Base-by-base conservation (phyloP, 2,888 invertebrate species). In the Atethmia centrago region DNA sequence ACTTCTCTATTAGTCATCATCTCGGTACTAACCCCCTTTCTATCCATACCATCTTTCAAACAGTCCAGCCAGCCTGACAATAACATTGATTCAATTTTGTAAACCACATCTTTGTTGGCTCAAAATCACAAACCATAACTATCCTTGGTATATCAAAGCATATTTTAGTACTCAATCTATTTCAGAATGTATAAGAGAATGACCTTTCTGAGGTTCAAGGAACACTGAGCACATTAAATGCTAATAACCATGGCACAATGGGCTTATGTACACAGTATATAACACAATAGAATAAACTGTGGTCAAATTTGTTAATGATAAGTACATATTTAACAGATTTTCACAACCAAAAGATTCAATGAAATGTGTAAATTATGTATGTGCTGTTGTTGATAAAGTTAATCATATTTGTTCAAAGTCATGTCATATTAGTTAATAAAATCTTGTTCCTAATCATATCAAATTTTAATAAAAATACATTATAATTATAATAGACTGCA, bases 201-300 rank as follows among this genome's bases (percentile, higher is more conserved):
- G 69, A 77, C 71, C 73, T 84, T 80, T 81, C 16, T 0, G 55
- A 45, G 55, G 74, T 71, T 71, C 82, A 84, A 55, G 59, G 62
- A 31, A 77, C 65, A 77, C 21, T 58, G 19, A 56, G 21, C 31
- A 59, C 3, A 51, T 65, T 31, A 56, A 56, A 55, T 68, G 59
- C 49, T 42, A 62, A 69, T 42, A 47, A 14, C 16, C 16, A 47
- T 36, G 10, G 14, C 25, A 62, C 36, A 69, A 79, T 58, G 5
- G 25, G 16, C 28, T 45, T 19, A 55, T n/a, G n/a, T n/a, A 25
- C 21, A 45, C 10, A 55, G 14, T 21, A 64, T 55, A 49, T 36
- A 49, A 45, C 25, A 56, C 21, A 7, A 1, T 21, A 25, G 3
- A 21, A 58, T 51, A 40, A 65, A 9, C 7, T 31, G 25, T 55